A percentile compares a stretch with the other conserved stretches of the same genome.
These are phyloP conservation scores for Trididemnum clinides DNA, from an alignment of 23 tunicate species.

Conservation along the genomic window DNA sequence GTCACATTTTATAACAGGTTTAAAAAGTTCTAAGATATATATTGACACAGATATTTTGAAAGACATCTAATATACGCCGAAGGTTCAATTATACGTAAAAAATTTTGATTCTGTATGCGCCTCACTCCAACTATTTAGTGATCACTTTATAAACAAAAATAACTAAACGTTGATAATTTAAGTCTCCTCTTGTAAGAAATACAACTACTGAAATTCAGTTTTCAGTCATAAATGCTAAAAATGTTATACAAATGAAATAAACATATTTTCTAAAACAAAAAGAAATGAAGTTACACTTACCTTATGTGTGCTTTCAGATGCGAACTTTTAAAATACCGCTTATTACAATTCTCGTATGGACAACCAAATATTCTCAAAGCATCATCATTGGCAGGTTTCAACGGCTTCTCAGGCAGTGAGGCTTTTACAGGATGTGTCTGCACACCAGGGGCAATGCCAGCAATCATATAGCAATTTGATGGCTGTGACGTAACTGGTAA, in stretches of 20 bases:
- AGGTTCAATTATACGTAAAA: too few relatives aligned
- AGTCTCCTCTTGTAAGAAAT: neutral
- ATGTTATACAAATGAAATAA: neutral
- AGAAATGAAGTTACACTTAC: conserved; percentile 4
- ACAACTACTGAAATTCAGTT: neutral
- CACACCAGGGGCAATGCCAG: conserved; percentile 71
- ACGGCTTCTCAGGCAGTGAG: neutral
- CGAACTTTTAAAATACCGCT: conserved; percentile 86
- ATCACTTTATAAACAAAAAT: too few relatives aligned
- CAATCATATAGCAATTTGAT: conserved; percentile 80
- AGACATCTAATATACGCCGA: too few relatives aligned
- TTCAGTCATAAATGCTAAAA: neutral
- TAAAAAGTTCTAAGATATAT: too few relatives aligned
- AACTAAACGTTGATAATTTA: neutral
- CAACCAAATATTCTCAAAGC: conserved; percentile 77
- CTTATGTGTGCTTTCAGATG: conserved; percentile 96
- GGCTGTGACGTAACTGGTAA: conserved; percentile 44
- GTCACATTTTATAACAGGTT: neutral
- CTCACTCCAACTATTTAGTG: too few relatives aligned
- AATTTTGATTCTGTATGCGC: too few relatives aligned
- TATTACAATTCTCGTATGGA: conserved; percentile 67
- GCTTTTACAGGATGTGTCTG: neutral
- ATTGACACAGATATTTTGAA: too few relatives aligned
- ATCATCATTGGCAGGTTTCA: conserved; percentile 34
- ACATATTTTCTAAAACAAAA: neutral